Evolutionary conservation across 1,140 invertebrate genomes (phyloP), one percentile per base, ranked within the genome.

Genomic region (Pseudomyrmex gracilis): DNA sequence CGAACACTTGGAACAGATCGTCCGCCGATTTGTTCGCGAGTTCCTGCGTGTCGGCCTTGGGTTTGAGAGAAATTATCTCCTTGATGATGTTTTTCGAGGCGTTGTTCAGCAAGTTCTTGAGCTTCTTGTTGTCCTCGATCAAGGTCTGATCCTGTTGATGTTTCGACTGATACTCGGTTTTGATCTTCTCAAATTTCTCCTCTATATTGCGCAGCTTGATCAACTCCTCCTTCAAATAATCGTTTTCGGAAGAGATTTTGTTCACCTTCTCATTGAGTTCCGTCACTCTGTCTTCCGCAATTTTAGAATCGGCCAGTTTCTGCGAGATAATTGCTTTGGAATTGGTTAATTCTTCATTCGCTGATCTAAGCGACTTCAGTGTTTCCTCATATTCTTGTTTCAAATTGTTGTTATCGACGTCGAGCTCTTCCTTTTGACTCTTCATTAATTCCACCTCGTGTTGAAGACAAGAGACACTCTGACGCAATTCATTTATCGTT

Each of bases 1-100:
- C 4, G 12, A 94, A 91, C 1, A 84, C 61, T 0, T 57, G 10
- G 10, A 94, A 92, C 9, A 93, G 68, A 15, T 92, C 90, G 4
- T 73, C 74, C 1, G 87, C 71, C 0, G 85, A 83, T 84, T 91
- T 90, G 15, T 90, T 67, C 4, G 34, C 5, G 0, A 90, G 84
- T 17, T 89, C 63, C 0, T 82, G 12, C 2, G 45, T 24, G 7
- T 86, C 85, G 2, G 76, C 10, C 13, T 84, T 66, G 7, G 80
- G 57, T 61, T 92, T 89, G 0, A 92, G 73, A 8, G 74, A 89
- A 17, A 61, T 87, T 0, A 94, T 91, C 85, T 94, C 93, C 34
- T 92, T 92, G 0, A 90, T 85, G 2, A 94, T 92, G n/a, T 68
- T 76, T 1, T 58, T n/a, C 17, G 84, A 91, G 0, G 82, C 77